These are phyloP conservation scores for Poecilia velifera DNA, from an alignment of 2,797 vertebrate genomes.

Conservation along the genomic window DNA sequence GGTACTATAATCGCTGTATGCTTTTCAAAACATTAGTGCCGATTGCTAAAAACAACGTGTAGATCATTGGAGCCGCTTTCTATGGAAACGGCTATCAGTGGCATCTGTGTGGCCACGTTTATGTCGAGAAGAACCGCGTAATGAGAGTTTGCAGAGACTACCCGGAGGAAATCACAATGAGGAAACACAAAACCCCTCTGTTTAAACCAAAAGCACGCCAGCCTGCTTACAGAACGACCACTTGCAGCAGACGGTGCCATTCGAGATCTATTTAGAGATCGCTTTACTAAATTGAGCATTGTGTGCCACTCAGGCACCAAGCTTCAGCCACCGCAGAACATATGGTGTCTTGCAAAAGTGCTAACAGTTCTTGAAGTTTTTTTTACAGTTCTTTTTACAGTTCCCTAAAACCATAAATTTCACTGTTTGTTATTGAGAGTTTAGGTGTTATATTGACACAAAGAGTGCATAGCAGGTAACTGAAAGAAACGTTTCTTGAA, in stretches of 20 bases:
- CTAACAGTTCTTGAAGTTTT: neutral
- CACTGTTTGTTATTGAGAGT: neutral
- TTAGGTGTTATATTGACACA: neutral
- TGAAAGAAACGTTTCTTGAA: neutral
- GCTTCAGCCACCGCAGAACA: conserved; percentile 9
- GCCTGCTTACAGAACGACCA: conserved; percentile 21
- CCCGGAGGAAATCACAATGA: conserved; percentile 9
- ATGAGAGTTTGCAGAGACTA: conserved; percentile 19
- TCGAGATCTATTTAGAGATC: conserved; percentile 40
- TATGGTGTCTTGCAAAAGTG: neutral
- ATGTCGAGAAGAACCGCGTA: conserved; percentile 8
- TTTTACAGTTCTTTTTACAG: neutral
- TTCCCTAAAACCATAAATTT: neutral
- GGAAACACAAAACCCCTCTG: conserved; percentile 29
- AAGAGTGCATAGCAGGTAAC: neutral
- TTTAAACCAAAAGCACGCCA: conserved; percentile 22
- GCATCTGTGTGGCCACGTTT: conserved; percentile 13
- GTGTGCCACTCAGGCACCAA: conserved; percentile 14
- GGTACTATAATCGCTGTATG: conserved; percentile 11
- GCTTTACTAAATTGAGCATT: conserved; percentile 27
- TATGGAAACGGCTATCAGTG: conserved; percentile 9
- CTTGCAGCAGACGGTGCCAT: conserved; percentile 9
- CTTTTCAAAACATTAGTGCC: conserved; percentile 26
- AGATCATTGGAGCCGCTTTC: conserved; percentile 13
- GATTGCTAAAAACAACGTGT: conserved; percentile 12